phyloP scores from a whole-genome alignment of 1,140 invertebrate genomes.

The Yoshiicerus persimilis region DNA sequence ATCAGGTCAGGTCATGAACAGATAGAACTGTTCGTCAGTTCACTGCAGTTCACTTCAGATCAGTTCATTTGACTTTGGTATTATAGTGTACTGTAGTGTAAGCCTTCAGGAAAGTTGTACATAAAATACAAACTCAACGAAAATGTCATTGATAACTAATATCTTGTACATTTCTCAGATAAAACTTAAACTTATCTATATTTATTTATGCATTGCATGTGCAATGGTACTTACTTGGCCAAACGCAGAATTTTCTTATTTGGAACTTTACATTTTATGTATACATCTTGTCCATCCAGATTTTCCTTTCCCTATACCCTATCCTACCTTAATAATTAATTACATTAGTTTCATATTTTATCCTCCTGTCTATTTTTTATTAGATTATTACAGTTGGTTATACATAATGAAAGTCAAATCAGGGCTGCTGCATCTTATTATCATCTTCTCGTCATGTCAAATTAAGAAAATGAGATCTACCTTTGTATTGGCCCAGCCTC shows the following conservation, averaged over 20 bases:
- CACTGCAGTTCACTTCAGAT: not conserved
- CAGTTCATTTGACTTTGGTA: not conserved
- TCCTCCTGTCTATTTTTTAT: too few relatives aligned
- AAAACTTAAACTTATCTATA: not conserved
- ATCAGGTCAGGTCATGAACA: slow-evolving; percentile 2
- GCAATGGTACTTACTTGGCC: too few relatives aligned
- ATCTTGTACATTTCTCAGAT: not conserved
- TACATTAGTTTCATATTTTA: not conserved
- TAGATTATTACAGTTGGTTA: too few relatives aligned
- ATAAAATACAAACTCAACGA: not conserved
- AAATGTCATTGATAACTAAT: slow-evolving; percentile 7
- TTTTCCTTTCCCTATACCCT: too few relatives aligned
- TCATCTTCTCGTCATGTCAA: not conserved
- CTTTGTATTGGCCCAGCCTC: too few relatives aligned
- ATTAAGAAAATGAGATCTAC: not conserved
- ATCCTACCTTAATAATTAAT: not conserved
- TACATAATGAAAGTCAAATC: not conserved
- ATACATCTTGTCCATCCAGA: too few relatives aligned
- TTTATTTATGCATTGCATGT: not conserved
- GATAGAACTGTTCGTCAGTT: not conserved
- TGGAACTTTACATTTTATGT: too few relatives aligned
- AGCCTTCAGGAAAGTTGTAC: not conserved
- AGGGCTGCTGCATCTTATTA: not conserved
- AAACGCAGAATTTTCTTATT: too few relatives aligned
- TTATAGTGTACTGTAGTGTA: not conserved